A percentile compares a stretch with the other conserved stretches of the same genome.
Evolutionary conservation across 2,888 invertebrate genomes (phyloP).

Genomic region (Pseudococcus viburni): DNA sequence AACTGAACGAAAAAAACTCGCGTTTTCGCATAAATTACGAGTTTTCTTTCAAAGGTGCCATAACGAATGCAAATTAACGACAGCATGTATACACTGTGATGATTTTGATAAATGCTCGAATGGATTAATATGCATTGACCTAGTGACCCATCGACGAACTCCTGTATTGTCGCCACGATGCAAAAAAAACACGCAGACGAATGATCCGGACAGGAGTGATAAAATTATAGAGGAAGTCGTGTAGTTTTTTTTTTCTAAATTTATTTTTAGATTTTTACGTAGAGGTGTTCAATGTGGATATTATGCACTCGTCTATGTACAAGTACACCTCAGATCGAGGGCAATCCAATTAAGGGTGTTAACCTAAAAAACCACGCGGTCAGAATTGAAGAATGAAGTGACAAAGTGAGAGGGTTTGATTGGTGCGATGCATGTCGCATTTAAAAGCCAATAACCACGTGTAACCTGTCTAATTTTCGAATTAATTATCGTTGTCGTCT

Average conservation of each 20-base stretch:
- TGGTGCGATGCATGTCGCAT: background rate
- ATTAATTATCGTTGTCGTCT: background rate
- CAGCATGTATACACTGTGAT: background rate
- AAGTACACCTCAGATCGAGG: background rate
- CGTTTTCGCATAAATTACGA: background rate
- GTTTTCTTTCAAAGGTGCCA: background rate
- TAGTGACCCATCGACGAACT: background rate
- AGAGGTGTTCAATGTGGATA: background rate
- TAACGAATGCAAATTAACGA: slow-evolving; percentile 2
- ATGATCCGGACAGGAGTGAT: background rate
- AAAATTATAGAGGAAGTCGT: background rate
- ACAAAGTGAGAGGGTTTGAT: background rate
- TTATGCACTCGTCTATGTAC: background rate
- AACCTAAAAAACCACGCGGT: slow-evolving; percentile 14
- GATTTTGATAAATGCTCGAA: slow-evolving; percentile 1
- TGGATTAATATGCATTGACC: slow-evolving; percentile 2
- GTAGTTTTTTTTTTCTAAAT: background rate
- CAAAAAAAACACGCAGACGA: background rate
- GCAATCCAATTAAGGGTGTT: slow-evolving; percentile 14
- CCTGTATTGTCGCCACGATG: background rate
- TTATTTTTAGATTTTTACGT: background rate
- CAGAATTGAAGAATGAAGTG: background rate
- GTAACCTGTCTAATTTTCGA: slow-evolving; percentile 14
- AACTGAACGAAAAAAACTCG: background rate
- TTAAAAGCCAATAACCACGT: slow-evolving; percentile 1